Evolutionary conservation across 1,140 invertebrate species (phyloP).

Genomic region (Zaprionus ghesquierei): DNA sequence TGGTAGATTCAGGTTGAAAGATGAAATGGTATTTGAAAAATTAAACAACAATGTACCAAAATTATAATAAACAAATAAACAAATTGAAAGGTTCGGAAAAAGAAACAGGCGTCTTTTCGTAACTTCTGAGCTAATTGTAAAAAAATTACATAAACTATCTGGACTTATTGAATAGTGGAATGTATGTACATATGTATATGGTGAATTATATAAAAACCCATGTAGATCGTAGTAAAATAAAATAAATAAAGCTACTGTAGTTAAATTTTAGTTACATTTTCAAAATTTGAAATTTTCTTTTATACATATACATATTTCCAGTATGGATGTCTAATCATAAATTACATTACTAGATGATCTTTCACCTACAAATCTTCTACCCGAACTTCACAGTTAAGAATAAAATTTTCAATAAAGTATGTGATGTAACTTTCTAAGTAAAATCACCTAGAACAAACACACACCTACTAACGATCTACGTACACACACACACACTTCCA

Average conservation of each 20-base stretch:
- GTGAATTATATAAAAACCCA: not conserved
- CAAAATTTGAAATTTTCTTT: too few species aligned
- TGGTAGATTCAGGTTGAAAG: not conserved
- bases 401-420: not conserved
- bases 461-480: not conserved
- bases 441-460: not conserved
- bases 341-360: not conserved
- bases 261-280: not conserved
- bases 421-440: slow-evolving; percentile 3
- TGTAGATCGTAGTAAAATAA: not conserved
- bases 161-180: too few species aligned
- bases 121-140: too few species aligned
- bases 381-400: not conserved
- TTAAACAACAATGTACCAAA: not conserved
- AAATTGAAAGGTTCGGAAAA: not conserved
- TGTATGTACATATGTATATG: too few species aligned
- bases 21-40: not conserved
- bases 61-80: not conserved
- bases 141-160: too few species aligned
- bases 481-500: not conserved
- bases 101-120: too few species aligned
- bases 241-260: not conserved
- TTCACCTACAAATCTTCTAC: too few species aligned
- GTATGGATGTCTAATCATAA: not conserved
- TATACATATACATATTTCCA: not conserved